Evolutionary conservation across 2,113 vertebrate species (phyloP).

Genomic region (Peromyscus polionotus): DNA sequence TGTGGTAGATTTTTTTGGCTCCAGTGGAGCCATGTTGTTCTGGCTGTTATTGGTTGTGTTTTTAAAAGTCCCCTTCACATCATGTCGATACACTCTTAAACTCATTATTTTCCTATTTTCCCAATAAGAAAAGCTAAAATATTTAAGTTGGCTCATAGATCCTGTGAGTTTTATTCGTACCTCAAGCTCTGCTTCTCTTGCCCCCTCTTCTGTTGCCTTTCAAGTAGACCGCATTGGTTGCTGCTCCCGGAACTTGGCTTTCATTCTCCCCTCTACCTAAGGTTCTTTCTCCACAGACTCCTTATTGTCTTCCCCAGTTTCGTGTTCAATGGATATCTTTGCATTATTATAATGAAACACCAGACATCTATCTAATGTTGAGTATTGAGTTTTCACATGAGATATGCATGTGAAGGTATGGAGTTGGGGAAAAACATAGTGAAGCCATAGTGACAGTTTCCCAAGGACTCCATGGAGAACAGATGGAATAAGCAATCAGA

Average conservation of each 20-base stretch:
- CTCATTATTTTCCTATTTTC: background rate
- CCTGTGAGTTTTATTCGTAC: background rate
- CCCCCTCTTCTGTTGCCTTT: background rate
- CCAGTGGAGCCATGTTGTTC: background rate
- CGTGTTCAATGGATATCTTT: background rate
- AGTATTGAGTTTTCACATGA: background rate
- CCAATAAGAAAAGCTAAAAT: conserved; percentile 6
- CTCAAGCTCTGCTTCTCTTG: background rate
- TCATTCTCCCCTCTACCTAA: background rate
- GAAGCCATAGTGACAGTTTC: background rate
- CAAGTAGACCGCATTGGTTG: background rate
- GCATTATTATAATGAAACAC: background rate
- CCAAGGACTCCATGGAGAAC: background rate
- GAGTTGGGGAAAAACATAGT: background rate
- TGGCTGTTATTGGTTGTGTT: background rate
- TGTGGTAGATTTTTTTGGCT: background rate
- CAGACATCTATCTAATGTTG: background rate
- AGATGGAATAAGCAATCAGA: background rate
- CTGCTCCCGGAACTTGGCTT: background rate
- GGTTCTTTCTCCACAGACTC: background rate
- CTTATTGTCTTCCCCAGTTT: background rate
- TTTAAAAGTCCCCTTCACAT: background rate
- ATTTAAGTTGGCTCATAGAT: background rate
- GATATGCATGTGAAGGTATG: no score
- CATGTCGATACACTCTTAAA: background rate